phyloP scores from a whole-genome alignment of 2,113 vertebrate species.

The Sialia sialis region DNA sequence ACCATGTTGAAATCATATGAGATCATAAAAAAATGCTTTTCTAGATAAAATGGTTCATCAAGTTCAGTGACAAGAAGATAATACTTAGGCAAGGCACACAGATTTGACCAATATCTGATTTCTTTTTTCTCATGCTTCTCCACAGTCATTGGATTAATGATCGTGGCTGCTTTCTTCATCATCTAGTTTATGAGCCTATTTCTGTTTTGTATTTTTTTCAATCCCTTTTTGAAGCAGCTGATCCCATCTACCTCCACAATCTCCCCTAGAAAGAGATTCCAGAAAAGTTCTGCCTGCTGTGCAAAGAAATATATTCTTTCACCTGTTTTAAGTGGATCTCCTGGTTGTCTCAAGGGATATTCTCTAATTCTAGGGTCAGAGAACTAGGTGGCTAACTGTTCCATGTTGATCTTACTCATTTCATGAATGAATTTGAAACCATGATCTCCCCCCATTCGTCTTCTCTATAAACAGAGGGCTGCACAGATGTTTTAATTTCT shows the following conservation, averaged over 20 bases:
- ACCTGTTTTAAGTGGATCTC: background rate
- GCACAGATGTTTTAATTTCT: background rate
- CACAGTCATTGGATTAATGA: background rate
- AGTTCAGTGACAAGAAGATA: background rate
- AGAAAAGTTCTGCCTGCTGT: background rate
- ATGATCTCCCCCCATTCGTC: background rate
- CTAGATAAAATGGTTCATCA: background rate
- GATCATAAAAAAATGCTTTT: background rate
- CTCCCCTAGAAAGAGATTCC: background rate
- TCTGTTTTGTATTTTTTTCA: background rate
- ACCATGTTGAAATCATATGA: background rate
- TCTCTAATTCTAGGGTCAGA: background rate
- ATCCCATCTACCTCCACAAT: background rate
- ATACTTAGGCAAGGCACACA: background rate
- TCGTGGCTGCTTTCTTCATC: background rate
- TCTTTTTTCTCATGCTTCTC: background rate
- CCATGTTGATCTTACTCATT: background rate
- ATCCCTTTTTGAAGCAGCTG: background rate
- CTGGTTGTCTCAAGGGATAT: background rate
- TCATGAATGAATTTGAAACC: background rate
- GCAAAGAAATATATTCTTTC: background rate
- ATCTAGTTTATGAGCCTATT: background rate
- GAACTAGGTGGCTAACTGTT: background rate
- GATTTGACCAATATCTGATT: background rate
- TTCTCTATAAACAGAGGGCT: background rate